Evolutionary conservation across 2,113 vertebrate genomes (phyloP), one percentile per base, ranked within the genome.

Genomic region (Cricetomys ansorgei): DNA sequence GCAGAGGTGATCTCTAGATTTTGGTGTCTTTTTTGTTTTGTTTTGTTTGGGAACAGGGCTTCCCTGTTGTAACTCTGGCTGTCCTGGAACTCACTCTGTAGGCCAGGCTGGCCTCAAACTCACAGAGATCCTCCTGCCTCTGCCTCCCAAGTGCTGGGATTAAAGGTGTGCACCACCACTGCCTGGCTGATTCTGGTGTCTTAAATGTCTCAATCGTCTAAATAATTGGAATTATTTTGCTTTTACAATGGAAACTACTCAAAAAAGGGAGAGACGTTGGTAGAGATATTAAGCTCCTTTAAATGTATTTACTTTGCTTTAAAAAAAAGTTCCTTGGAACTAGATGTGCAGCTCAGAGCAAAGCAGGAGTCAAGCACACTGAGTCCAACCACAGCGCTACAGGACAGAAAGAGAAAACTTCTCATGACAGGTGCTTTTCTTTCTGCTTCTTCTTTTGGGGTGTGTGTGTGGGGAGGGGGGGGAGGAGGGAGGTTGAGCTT

Each of bases 211-310:
- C 77, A 88, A 53, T 19, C 15, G 73, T 89, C 40, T 79, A n/a
- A 65, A 40, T 62, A 80, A 93, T 9, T 91, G 67, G 57, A 73
- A 84, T 37, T 85, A 45, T 43, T 89, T 70, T 93, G 8, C 21
- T 84, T 40, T 94, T 53, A 94, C 17, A 76, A 37, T 53, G 65
- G 55, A 88, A 79, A 89, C 40, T 92, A 53, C 62, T 89, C 23
- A 92, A 77, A 88, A 83, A 88, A 91, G 23, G 5, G 70, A 87
- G 15, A 50, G 72, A 80, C n/a, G 25, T 4, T 92, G 29, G 43
- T 23, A 67, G 43, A 64, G n/a, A 15, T 50, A 70, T 88, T 87
- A 94, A 86, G 25, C 23, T 7, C 43, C 43, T 45, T 45, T 48
- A 48, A 15, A 48, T 57, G 53, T 65, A 67, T 21, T 59, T 59